Evolutionary conservation across 2,888 invertebrate species (phyloP).

Genomic region (Scaptomyza polygonia): DNA sequence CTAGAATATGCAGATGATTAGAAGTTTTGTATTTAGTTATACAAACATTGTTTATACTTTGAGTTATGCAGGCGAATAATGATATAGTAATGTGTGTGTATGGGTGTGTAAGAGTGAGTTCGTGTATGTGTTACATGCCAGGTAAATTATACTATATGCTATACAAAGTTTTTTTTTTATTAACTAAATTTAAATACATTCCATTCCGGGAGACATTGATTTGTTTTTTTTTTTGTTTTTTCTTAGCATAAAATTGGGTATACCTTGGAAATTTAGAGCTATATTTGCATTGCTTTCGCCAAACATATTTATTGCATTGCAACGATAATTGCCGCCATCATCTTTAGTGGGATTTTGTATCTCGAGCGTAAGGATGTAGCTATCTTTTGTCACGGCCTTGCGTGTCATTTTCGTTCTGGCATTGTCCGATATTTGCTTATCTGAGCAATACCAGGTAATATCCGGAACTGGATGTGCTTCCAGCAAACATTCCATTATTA

Average conservation of each 20-base stretch:
- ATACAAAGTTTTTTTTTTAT: too few species aligned
- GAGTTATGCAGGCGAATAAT: too few species aligned
- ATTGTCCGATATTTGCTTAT: conserved; percentile 92
- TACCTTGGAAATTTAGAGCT: conserved; percentile 99
- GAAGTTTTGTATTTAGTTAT: too few species aligned
- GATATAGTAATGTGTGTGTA: too few species aligned
- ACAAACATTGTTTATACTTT: too few species aligned
- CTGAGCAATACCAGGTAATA: conserved; percentile 97
- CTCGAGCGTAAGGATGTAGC: conserved; percentile 95
- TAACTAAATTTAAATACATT: background rate
- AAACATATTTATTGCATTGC: conserved; percentile 98
- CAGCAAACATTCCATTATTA: conserved; percentile 97
- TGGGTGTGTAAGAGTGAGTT: too few species aligned
- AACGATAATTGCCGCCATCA: conserved; percentile 99
- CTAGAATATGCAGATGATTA: too few species aligned
- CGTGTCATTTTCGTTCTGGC: conserved; percentile 94
- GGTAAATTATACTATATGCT: too few species aligned
- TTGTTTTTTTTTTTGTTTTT: conserved; percentile 4
- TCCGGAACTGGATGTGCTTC: conserved; percentile 98
- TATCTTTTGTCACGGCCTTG: conserved; percentile 94
- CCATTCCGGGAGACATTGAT: background rate
- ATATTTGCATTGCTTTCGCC: conserved; percentile 99
- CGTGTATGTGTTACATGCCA: too few species aligned
- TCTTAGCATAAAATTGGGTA: conserved; percentile 47
- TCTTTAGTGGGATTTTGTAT: conserved; percentile 97